Evolutionary conservation across 2,888 invertebrate species (phyloP).

Genomic region (Branchipolynoe longqiensis): DNA sequence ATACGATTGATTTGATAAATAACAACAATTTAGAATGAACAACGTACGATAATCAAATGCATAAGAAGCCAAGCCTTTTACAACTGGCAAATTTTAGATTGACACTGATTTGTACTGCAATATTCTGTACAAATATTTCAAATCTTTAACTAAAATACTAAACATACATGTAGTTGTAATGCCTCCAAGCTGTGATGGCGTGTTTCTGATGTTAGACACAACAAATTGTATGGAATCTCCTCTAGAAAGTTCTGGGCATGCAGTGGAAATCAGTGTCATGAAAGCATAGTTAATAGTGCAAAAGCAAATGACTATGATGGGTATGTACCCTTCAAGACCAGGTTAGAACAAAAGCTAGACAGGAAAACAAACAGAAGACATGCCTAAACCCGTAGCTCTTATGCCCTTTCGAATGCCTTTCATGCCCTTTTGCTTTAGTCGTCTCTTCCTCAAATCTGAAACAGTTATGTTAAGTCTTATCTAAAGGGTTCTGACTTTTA

Average conservation of each 20-base stretch:
- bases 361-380: constrained; percentile 46
- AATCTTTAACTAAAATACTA: too few species aligned
- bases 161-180: too few species aligned
- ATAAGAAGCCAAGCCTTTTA: background rate
- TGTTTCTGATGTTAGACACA: background rate
- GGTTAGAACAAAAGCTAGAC: constrained; percentile 33
- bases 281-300: constrained; percentile 24
- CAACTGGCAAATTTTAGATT: background rate
- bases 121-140: too few species aligned
- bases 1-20: background rate
- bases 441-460: constrained; percentile 46
- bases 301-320: constrained; percentile 28
- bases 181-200: too few species aligned
- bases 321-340: constrained; percentile 24
- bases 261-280: constrained; percentile 30
- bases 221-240: background rate
- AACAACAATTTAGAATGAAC: background rate
- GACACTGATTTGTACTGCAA: constrained; percentile 18
- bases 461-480: constrained; percentile 39
- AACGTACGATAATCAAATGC: constrained; percentile 21
- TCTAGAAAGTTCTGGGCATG: background rate
- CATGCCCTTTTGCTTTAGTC: constrained; percentile 43
- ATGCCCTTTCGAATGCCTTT: constrained; percentile 43
- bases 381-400: constrained; percentile 41
- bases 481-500: background rate